Base-by-base conservation (phyloP, 2,888 invertebrate species). In the Muschampia plurimacula region DNA sequence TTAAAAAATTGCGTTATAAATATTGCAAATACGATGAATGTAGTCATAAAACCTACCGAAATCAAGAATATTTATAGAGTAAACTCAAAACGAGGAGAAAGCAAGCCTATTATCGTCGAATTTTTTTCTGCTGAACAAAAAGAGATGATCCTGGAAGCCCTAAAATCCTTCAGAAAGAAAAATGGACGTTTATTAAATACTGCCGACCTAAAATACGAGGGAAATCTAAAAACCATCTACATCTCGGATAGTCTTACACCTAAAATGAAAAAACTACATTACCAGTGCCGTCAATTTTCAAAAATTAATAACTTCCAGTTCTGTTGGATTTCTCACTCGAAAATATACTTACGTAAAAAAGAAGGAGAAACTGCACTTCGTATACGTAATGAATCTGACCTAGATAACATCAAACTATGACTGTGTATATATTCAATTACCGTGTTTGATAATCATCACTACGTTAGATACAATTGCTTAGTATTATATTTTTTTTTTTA, bases 351-450 rank as follows among this genome's bases (percentile, higher is more conserved):
- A n/a, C 49, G 49, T 57, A 57, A 57, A 15, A 49, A 12, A 49
- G 49, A 49, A 49, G 49, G 49, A 49, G 12, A 12, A 13, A 12
- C 49, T 12, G 13, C 12, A 49, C 12, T 49, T 13, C 49, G 49
- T 49, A 49, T 49, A 49, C n/a, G 13, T n/a, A 13, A n/a, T 49
- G 49, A 49, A 49, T 1, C 3, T 49, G 49, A 49, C 13, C 12
- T 49, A 49, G 49, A 49, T 4, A 49, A 49, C 52, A 69, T 13
- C 49, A 49, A 49, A 49, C n/a, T n/a, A 49, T 49, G n/a, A 49
- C 13, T n/a, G 2, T 49, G 46, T 49, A 41, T 49, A 49, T 13
- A 13, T 49, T 9, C 46, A 49, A 49, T 49, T 13, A n/a, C 10
- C 49, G 49, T n/a, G 1, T 49, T 13, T 49, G 12, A 3, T 49